phyloP scores from a whole-genome alignment of 2,888 invertebrate species.

The Chymomyza caudatula region DNA sequence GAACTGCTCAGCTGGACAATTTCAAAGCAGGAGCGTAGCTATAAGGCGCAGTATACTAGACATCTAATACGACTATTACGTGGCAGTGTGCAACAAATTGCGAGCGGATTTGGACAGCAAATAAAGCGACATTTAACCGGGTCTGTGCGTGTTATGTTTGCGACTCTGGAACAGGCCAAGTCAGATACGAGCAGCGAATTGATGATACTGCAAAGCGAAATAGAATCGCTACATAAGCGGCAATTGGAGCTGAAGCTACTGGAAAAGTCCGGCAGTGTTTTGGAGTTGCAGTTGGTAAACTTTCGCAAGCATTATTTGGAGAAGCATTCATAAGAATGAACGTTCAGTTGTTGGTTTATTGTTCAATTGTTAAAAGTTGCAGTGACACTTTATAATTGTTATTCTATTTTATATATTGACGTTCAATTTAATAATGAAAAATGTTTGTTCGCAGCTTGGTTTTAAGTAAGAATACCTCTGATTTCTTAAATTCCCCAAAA shows the following conservation, averaged over 20 bases:
- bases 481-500: too few species aligned
- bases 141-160: conserved; percentile 4
- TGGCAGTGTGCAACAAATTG: conserved; percentile 94
- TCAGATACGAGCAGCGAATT: conserved; percentile 13
- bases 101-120: conserved; percentile 93
- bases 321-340: too few species aligned
- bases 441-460: too few species aligned
- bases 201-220: background rate
- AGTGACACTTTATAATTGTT: too few species aligned
- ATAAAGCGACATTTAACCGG: conserved; percentile 39
- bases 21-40: conserved; percentile 93
- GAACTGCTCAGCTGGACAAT: conserved; percentile 98
- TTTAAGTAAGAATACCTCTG: too few species aligned
- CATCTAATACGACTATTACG: conserved; percentile 94
- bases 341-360: too few species aligned
- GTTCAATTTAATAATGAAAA: too few species aligned
- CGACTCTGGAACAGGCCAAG: conserved; percentile 5
- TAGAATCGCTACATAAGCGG: conserved; percentile 12
- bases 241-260: conserved; percentile 22
- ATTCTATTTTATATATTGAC: too few species aligned
- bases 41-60: conserved; percentile 94
- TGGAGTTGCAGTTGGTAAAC: conserved; percentile 25
- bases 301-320: conserved; percentile 39
- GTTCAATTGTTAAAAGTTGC: background rate
- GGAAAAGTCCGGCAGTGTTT: conserved; percentile 1